phyloP scores from a whole-genome alignment of 1,140 invertebrate species.

The Aleiodes sp. region DNA sequence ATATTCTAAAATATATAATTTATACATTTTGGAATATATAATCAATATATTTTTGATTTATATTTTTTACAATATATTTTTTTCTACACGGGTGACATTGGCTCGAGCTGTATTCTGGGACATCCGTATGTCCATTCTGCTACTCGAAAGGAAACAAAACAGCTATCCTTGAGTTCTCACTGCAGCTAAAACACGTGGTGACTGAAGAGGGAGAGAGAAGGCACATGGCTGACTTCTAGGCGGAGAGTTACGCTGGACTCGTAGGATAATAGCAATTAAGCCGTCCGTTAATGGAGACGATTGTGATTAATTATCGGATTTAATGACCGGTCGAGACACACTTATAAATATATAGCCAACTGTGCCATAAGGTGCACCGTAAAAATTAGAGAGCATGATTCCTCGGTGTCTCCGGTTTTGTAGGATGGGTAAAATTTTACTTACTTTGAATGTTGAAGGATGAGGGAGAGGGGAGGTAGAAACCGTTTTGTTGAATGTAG shows the following conservation, averaged over 20 bases:
- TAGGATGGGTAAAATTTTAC: neutral
- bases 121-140: slow-evolving; percentile 37
- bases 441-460: slow-evolving; percentile 1
- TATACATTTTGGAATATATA: too few species aligned
- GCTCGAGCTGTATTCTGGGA: slow-evolving; percentile 43
- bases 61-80: too few species aligned
- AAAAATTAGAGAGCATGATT: slow-evolving; percentile 65
- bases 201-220: neutral
- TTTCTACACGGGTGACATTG: too few species aligned
- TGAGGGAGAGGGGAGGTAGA: neutral
- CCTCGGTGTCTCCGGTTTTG: slow-evolving; percentile 37
- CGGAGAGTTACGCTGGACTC: neutral
- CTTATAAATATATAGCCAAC: slow-evolving; percentile 60
- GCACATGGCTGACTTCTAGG: neutral
- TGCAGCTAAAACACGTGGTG: neutral
- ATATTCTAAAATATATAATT: too few species aligned
- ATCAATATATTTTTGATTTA: too few species aligned
- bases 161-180: too few species aligned
- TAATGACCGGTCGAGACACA: slow-evolving; percentile 60
- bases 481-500: slow-evolving; percentile 14
- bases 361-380: slow-evolving; percentile 54
- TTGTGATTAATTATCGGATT: slow-evolving; percentile 66
- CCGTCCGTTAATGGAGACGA: slow-evolving; percentile 64
- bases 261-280: slow-evolving; percentile 65
- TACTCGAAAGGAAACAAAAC: neutral